A percentile compares a stretch with the other conserved stretches of the same genome.
Evolutionary conservation across 1,140 invertebrate species (phyloP).

Genomic region (Plodia interpunctella): DNA sequence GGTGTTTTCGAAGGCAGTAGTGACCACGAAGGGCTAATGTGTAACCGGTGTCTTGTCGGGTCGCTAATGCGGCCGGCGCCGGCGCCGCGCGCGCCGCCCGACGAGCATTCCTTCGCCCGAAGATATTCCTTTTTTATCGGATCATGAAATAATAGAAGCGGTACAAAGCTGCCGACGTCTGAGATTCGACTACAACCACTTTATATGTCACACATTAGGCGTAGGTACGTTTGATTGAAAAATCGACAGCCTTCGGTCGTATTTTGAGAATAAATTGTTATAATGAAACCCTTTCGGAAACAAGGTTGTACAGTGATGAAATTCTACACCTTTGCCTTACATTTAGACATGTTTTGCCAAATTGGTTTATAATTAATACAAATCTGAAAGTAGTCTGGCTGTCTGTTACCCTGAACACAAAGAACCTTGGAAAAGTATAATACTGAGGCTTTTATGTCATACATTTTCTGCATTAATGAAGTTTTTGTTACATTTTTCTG

Average conservation of each 20-base stretch:
- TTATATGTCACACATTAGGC: conserved; percentile 7
- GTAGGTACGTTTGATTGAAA: neutral
- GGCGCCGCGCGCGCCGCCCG: conserved; percentile 41
- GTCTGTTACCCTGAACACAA: no score
- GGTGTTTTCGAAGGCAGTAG: conserved; percentile 9
- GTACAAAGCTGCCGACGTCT: conserved; percentile 54
- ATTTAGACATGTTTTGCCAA: no score
- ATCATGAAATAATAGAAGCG: conserved; percentile 64
- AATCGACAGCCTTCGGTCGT: neutral
- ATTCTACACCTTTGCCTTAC: no score
- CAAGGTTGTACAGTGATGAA: no score
- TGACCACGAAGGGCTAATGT: conserved; percentile 47
- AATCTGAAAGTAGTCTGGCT: no score
- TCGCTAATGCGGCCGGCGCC: conserved; percentile 69
- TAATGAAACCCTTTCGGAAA: no score
- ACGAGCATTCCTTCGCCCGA: conserved; percentile 69
- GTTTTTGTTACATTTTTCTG: no score
- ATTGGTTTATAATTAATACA: no score
- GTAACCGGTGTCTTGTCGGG: conserved; percentile 48
- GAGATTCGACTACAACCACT: conserved; percentile 14
- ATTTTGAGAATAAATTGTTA: neutral
- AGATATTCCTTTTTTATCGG: conserved; percentile 71
- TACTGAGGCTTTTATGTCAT: no score
- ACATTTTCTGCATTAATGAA: no score
- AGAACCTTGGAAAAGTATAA: no score